Evolutionary conservation across 2,797 vertebrate genomes (phyloP).

Genomic region (Centroberyx gerrardi): DNA sequence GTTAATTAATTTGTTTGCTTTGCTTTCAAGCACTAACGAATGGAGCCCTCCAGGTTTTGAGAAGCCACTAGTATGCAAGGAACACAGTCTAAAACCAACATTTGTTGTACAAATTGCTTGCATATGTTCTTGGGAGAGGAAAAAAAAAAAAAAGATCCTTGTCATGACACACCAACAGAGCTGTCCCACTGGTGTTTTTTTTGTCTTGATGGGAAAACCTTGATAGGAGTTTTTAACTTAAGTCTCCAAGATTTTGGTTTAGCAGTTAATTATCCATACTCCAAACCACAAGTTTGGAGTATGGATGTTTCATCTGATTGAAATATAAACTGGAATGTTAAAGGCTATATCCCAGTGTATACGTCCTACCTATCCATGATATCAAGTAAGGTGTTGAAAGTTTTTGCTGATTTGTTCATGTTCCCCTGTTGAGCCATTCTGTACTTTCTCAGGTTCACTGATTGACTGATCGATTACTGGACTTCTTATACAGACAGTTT

Average conservation of each 20-base stretch:
- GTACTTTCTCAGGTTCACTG: not conserved
- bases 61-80: constrained; percentile 84
- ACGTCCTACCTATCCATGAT: constrained; percentile 28
- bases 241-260: constrained; percentile 61
- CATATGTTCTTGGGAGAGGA: constrained; percentile 85
- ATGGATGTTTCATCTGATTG: constrained; percentile 70
- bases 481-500: not conserved
- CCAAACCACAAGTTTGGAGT: constrained; percentile 63
- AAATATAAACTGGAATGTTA: constrained; percentile 42
- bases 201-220: constrained; percentile 54
- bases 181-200: constrained; percentile 59
- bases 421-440: not conserved
- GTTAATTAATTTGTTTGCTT: constrained; percentile 94
- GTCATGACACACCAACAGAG: constrained; percentile 74
- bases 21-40: constrained; percentile 86
- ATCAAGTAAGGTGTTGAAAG: not conserved
- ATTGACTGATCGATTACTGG: constrained; percentile 6
- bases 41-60: constrained; percentile 80
- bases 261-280: constrained; percentile 72
- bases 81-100: constrained; percentile 87
- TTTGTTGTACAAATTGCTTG: constrained; percentile 90
- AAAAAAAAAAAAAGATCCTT: constrained; percentile 60
- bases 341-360: constrained; percentile 36
- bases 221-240: constrained; percentile 49
- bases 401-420: constrained; percentile 3